Conservation (phyloP, 2,888 invertebrate species). For the Ernsta delagoae region DNA sequence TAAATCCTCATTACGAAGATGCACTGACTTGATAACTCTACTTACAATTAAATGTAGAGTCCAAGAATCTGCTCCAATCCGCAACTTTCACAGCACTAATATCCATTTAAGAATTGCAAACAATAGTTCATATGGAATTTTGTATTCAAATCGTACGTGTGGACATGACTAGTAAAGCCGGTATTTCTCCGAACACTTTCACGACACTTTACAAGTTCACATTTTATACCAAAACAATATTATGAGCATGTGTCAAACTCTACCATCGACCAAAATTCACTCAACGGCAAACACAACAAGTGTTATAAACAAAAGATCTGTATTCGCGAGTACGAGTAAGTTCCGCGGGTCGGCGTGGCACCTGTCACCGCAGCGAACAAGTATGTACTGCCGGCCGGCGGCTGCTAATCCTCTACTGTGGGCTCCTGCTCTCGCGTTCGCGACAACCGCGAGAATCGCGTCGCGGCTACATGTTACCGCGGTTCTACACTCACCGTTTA, state of each 20-base stretch:
- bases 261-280: slow-evolving; percentile 33
- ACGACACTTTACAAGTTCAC: slow-evolving; percentile 72
- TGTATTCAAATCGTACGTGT: slow-evolving; percentile 76
- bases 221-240: slow-evolving; percentile 46
- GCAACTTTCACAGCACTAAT: slow-evolving; percentile 52
- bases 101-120: slow-evolving; percentile 62
- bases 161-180: slow-evolving; percentile 67
- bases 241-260: slow-evolving; percentile 11
- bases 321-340: slow-evolving; percentile 74
- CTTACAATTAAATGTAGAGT: slow-evolving; percentile 44
- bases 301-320: slow-evolving; percentile 73
- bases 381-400: slow-evolving; percentile 71
- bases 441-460: slow-evolving; percentile 47
- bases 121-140: slow-evolving; percentile 67
- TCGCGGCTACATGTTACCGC: not conserved
- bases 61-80: slow-evolving; percentile 36
- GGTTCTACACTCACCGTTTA: not conserved
- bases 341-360: slow-evolving; percentile 64
- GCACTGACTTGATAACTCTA: slow-evolving; percentile 24
- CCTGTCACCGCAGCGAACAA: slow-evolving; percentile 76
- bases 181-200: slow-evolving; percentile 73
- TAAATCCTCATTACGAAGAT: slow-evolving; percentile 5
- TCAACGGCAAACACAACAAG: slow-evolving; percentile 63
- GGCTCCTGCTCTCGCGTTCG: slow-evolving; percentile 59
- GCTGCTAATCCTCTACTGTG: slow-evolving; percentile 34